Evolutionary conservation across 92 coral and sea anemone genomes (phyloP).

Genomic region (Porites lobata): DNA sequence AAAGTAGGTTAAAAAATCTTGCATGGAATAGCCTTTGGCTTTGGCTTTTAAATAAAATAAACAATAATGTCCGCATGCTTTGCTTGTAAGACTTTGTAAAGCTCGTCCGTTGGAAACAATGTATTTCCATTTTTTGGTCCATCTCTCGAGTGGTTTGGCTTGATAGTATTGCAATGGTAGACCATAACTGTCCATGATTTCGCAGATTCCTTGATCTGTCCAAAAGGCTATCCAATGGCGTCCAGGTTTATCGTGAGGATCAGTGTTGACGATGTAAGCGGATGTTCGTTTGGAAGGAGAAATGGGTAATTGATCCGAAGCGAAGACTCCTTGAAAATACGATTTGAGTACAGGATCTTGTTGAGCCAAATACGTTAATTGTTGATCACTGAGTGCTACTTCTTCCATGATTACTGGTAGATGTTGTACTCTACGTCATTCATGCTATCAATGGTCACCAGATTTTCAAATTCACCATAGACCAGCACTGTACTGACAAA

Average conservation of each 20-base stretch:
- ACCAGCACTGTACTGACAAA: background rate
- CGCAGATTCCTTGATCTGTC: background rate
- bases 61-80: background rate
- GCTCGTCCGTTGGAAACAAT: background rate
- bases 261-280: background rate
- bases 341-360: background rate
- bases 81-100: background rate
- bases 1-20: background rate
- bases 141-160: background rate
- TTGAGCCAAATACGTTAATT: background rate
- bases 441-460: background rate
- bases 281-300: no score
- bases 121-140: background rate
- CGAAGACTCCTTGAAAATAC: background rate
- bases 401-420: background rate
- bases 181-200: constrained; percentile 1
- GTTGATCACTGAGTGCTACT: background rate
- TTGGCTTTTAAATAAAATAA: background rate
- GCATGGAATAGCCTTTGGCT: background rate
- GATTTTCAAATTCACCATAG: constrained; percentile 1
- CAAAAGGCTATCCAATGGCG: background rate
- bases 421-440: background rate
- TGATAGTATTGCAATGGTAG: background rate
- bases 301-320: background rate
- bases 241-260: background rate